phyloP scores from a whole-genome alignment of 64 coral and sea anemone genomes.

The Pachyseris speciosa region DNA sequence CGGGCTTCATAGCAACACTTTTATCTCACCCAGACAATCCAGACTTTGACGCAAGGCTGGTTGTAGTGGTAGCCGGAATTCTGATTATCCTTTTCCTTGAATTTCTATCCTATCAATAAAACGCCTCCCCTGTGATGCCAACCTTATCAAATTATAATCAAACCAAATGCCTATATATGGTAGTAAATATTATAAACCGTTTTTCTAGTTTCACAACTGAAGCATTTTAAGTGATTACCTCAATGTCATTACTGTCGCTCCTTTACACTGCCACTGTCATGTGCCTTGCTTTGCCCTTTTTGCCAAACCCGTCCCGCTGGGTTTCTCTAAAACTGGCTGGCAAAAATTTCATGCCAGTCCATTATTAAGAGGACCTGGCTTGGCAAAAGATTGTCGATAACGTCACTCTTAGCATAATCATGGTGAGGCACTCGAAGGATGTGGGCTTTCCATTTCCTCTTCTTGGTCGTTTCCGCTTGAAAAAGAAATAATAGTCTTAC shows the following conservation, averaged over 20 bases:
- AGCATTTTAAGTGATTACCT: too few relatives aligned
- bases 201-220: neutral
- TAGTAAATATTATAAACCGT: neutral
- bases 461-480: conserved; percentile 7
- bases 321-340: conserved; percentile 35
- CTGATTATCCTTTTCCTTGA: too few relatives aligned
- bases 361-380: conserved; percentile 11
- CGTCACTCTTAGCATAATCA: neutral
- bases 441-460: conserved; percentile 22
- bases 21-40: too few relatives aligned
- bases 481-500: too few relatives aligned
- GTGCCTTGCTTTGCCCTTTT: conserved; percentile 31
- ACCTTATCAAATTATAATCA: neutral
- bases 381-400: neutral
- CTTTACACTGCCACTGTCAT: conserved; percentile 3
- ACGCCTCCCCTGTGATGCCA: too few relatives aligned
- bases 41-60: too few relatives aligned
- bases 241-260: neutral
- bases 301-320: conserved; percentile 31
- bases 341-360: conserved; percentile 29
- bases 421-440: conserved; percentile 20
- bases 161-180: too few relatives aligned
- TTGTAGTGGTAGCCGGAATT: too few relatives aligned
- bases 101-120: too few relatives aligned
- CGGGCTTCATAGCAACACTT: too few relatives aligned